phyloP scores from a whole-genome alignment of 2,797 vertebrate species.

The Poliocrania exsul region DNA sequence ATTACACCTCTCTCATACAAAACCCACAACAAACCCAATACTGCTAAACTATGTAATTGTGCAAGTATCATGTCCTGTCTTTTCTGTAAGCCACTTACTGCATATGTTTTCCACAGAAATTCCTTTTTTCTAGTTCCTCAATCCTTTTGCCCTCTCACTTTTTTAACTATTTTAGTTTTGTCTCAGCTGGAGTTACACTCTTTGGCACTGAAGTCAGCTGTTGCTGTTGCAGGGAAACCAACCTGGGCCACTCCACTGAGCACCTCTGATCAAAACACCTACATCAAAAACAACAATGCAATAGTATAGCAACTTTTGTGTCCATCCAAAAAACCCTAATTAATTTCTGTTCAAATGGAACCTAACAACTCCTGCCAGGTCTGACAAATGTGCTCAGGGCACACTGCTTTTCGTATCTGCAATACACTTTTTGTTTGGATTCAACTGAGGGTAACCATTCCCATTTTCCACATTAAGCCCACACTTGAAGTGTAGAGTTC shows the following conservation, averaged over 20 bases:
- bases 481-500: neutral
- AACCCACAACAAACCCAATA: neutral
- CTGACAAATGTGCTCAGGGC: neutral
- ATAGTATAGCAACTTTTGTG: accelerated
- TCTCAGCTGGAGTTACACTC: neutral
- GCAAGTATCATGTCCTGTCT: neutral
- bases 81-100: neutral
- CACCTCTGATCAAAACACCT: neutral
- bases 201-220: neutral
- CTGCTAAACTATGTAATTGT: neutral
- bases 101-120: neutral
- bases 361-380: neutral
- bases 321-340: neutral
- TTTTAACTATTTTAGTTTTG: neutral
- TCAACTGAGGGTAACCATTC: neutral
- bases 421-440: neutral
- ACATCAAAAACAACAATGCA: neutral
- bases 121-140: neutral
- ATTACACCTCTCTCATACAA: neutral
- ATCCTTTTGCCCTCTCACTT: neutral
- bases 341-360: neutral
- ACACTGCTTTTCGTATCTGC: neutral
- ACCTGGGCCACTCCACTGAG: neutral
- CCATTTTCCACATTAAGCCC: neutral
- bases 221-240: neutral